Evolutionary conservation across 2,113 vertebrate genomes (phyloP).

Genomic region (Barbus barbus): DNA sequence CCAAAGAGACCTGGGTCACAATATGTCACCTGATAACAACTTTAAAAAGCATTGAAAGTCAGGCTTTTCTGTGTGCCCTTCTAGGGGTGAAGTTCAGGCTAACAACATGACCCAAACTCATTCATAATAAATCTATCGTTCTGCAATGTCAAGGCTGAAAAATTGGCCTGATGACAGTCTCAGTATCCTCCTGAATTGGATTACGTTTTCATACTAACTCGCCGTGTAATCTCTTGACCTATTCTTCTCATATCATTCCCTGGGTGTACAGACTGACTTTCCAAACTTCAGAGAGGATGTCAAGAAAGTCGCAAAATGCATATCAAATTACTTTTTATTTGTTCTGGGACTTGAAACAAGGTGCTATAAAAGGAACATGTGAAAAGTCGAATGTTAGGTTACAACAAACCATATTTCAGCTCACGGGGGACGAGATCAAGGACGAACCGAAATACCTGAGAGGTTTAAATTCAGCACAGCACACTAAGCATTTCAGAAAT

Average conservation of each 20-base stretch:
- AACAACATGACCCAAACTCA: slow-evolving; percentile 41
- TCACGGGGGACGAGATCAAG: not conserved
- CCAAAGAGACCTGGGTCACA: not conserved
- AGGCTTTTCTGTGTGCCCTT: not conserved
- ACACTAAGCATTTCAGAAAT: slow-evolving; percentile 15
- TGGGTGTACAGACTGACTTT: not conserved
- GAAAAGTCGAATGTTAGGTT: not conserved
- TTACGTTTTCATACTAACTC: slow-evolving; percentile 25
- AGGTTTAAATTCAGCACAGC: slow-evolving; percentile 21
- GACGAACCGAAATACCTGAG: not conserved
- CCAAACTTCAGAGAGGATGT: slow-evolving; percentile 18
- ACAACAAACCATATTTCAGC: not conserved
- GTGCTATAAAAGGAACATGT: not conserved
- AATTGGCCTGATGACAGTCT: slow-evolving; percentile 18
- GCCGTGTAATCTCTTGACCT: slow-evolving; percentile 1
- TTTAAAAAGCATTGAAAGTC: not conserved
- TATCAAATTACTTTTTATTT: not conserved
- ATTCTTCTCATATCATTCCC: not conserved
- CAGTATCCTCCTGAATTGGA: slow-evolving; percentile 35
- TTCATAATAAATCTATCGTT: slow-evolving; percentile 22
- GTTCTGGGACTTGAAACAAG: not conserved
- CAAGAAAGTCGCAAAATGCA: not conserved
- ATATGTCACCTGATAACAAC: not conserved
- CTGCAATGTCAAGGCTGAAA: slow-evolving; percentile 18
- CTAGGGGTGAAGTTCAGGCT: not conserved